Conservation (phyloP, 2,888 invertebrate species). For the Apoderus coryli region DNA sequence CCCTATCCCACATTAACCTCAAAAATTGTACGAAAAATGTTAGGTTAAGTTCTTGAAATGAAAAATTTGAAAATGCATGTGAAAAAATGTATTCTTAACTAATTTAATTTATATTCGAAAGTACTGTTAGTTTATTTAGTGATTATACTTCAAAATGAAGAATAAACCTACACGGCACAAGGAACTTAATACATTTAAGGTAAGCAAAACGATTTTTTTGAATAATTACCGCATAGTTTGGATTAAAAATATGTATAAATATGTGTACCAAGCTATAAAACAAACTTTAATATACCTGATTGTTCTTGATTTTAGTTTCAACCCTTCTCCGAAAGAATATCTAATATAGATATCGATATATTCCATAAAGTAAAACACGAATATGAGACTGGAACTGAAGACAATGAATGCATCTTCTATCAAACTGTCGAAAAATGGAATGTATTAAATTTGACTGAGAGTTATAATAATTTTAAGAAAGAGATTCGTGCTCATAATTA, state of each 20-base stretch:
- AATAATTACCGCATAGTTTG: constrained; percentile 6
- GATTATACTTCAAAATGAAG: no score
- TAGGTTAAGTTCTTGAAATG: no score
- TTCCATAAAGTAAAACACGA: constrained; percentile 70
- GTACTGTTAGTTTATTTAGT: no score
- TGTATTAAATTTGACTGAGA: constrained; percentile 72
- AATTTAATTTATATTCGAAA: no score
- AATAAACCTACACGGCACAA: constrained; percentile 60
- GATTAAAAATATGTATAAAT: constrained; percentile 4
- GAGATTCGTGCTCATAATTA: constrained; percentile 50
- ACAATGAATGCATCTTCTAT: constrained; percentile 63
- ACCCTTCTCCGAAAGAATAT: constrained; percentile 76
- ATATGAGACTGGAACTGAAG: constrained; percentile 52
- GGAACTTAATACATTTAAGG: constrained; percentile 63
- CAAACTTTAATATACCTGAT: no score
- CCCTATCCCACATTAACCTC: no score
- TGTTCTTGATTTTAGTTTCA: constrained; percentile 61
- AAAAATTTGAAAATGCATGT: no score
- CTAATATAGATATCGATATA: constrained; percentile 75
- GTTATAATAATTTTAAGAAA: constrained; percentile 61
- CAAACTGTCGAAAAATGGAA: constrained; percentile 80
- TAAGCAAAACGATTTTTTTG: constrained; percentile 35
- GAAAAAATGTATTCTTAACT: no score
- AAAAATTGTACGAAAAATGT: no score
- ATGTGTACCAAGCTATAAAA: constrained; percentile 1